These are phyloP conservation scores for Protodeltote pygarga DNA, from an alignment of 2,888 invertebrate species.

Conservation along the genomic window DNA sequence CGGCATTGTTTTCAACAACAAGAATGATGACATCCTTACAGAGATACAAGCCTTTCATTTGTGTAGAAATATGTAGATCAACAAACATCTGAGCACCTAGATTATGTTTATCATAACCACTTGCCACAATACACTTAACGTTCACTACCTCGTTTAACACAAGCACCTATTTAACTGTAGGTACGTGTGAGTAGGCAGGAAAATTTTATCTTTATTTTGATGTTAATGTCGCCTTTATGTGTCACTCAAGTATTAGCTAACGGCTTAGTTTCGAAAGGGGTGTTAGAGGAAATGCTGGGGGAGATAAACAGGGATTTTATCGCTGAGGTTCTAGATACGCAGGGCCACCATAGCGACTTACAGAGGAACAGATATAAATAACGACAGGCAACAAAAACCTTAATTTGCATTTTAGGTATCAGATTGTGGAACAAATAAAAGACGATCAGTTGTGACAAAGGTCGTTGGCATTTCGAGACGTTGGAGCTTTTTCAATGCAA, in stretches of 20 bases:
- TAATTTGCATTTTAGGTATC: conserved; percentile 57
- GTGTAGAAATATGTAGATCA: no score
- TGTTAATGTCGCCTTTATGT: conserved; percentile 52
- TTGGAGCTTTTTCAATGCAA: conserved; percentile 66
- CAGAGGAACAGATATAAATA: conserved; percentile 20
- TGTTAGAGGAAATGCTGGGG: conserved; percentile 49
- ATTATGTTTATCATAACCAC: background rate
- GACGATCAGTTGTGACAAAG: conserved; percentile 59
- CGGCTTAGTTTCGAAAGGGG: conserved; percentile 53
- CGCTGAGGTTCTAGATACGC: conserved; percentile 28
- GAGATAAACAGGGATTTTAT: conserved; percentile 55
- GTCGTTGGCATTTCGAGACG: conserved; percentile 66
- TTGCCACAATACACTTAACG: conserved; percentile 8
- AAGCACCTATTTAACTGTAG: conserved; percentile 37
- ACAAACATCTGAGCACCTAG: background rate
- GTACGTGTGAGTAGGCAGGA: conserved; percentile 34
- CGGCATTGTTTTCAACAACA: no score
- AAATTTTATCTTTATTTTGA: conserved; percentile 53
- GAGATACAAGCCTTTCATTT: no score
- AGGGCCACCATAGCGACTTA: conserved; percentile 25
- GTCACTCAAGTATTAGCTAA: conserved; percentile 48
- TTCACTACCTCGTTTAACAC: conserved; percentile 28
- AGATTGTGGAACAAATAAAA: conserved; percentile 54
- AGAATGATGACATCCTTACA: no score
- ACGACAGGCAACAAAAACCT: conserved; percentile 35